A percentile compares a stretch with the other conserved stretches of the same genome.
Conservation (phyloP, 1,140 invertebrate species). For the Saccostrea cuccullata region DNA sequence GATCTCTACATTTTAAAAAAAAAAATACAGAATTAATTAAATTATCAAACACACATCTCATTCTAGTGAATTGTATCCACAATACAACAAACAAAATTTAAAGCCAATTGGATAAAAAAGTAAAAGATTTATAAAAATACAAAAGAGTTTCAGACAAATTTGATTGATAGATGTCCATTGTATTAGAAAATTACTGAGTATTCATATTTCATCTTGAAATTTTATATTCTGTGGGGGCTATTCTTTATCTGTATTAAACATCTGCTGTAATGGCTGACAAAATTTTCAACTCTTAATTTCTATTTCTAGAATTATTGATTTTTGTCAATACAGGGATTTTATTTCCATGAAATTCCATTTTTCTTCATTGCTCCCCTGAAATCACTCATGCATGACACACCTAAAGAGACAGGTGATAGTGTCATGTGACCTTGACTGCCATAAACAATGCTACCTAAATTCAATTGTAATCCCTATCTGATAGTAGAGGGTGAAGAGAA, state of each 20-base stretch:
- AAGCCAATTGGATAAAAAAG: neutral
- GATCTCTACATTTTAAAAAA: too few relatives aligned
- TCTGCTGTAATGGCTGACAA: neutral
- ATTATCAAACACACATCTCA: too few relatives aligned
- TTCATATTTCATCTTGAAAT: neutral
- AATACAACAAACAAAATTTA: too few relatives aligned
- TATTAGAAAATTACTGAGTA: neutral
- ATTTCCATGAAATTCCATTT: constrained; percentile 9
- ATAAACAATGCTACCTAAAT: constrained; percentile 34
- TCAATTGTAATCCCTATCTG: constrained; percentile 20
- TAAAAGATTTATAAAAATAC: neutral
- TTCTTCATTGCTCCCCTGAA: neutral
- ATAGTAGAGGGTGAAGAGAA: constrained; percentile 7
- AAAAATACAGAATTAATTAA: too few relatives aligned
- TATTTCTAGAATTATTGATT: constrained; percentile 34
- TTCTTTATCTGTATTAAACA: constrained; percentile 1
- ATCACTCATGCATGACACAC: constrained; percentile 16
- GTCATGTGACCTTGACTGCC: constrained; percentile 25
- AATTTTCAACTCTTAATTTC: neutral
- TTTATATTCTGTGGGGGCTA: neutral
- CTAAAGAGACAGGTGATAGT: constrained; percentile 2
- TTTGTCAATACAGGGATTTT: neutral
- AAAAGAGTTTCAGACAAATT: neutral
- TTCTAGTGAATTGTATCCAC: too few relatives aligned
- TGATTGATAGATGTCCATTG: too few relatives aligned